Conservation (phyloP, 1,140 invertebrate species). For the Diuraphis noxia region DNA sequence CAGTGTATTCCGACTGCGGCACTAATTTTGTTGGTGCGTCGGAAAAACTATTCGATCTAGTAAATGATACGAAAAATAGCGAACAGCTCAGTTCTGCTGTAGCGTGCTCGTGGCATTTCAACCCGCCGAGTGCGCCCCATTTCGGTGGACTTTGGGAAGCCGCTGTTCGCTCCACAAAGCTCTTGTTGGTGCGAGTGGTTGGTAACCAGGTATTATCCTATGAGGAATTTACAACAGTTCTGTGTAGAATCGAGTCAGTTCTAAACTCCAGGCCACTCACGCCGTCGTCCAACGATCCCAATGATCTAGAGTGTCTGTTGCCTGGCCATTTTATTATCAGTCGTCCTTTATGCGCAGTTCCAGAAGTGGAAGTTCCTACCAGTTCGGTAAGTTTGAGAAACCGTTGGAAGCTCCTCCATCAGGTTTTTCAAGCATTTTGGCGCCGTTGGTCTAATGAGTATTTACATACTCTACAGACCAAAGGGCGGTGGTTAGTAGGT, state of each 20-base stretch:
- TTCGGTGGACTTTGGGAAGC: too few relatives aligned
- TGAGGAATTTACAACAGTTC: neutral
- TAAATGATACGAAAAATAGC: too few relatives aligned
- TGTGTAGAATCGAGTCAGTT: neutral
- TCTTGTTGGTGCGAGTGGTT: conserved; percentile 56
- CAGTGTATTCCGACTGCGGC: too few relatives aligned
- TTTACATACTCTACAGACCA: conserved; percentile 57
- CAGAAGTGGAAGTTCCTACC: neutral
- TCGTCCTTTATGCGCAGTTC: neutral
- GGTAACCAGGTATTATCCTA: conserved; percentile 54
- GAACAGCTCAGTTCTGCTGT: too few relatives aligned
- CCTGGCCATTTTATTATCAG: conserved; percentile 59
- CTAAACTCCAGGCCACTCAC: conserved; percentile 58
- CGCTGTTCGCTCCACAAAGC: conserved; percentile 57
- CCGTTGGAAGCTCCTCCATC: conserved; percentile 58
- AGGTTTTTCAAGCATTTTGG: conserved; percentile 58
- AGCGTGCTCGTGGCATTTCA: too few relatives aligned
- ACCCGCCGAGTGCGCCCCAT: too few relatives aligned
- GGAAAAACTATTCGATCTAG: too few relatives aligned
- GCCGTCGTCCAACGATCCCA: conserved; percentile 56
- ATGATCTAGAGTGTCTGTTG: conserved; percentile 56
- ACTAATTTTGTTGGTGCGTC: too few relatives aligned
- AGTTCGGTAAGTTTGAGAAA: neutral
- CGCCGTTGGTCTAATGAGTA: conserved; percentile 59
- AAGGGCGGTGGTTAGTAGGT: too few relatives aligned